Base-by-base conservation (phyloP, 1,140 invertebrate genomes). In the Leptinotarsa texana region DNA sequence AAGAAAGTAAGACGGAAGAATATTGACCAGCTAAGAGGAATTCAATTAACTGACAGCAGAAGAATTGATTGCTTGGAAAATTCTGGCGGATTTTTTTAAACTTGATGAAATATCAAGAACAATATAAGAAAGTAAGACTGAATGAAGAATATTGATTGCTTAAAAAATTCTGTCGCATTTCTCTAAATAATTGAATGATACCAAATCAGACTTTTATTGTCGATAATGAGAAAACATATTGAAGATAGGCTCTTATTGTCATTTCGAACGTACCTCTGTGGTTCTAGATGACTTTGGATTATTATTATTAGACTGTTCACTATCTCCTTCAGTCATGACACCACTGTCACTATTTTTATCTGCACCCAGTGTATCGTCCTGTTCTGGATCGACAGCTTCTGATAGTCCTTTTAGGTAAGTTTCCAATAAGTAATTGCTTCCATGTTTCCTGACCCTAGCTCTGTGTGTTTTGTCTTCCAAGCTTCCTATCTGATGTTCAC, bases 351-450 rank as follows among this genome's bases (percentile, higher is more conserved):
- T 89, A 80, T 89, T 82, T 78, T 86, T 86, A 76, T 88, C 85
- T 15, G 80, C 82, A 15, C 78, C 77, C 17, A 80, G 74, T 74
- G 75, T 79, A 61, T 81, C 80, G 63, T 86, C 85, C 63, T 76
- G 80, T 75, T 86, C 86, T 61, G 80, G 84, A 63, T 86, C 83
- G 61, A 86, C 84, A 5, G 83, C 85, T 65, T 87, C 88, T 18
- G 89, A 87, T 63, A 88, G 83, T 13, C 88, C 86, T 63, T 89
- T 88, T 2, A 95, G 85, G 81, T 95, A 95, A 0, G 93, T 92
- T 82, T 95, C 92, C 3, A 95, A 87, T 18, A 95, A 87, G 83
- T 95, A 95, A 84, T 95, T 94, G 57, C 91, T 91, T 13, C 94
- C 94, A 77, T 93, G 90, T 80, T 93, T 90, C 75, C 91, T 89